Evolutionary conservation across 2,888 invertebrate species (phyloP).

Genomic region (Lasioglossum marginatum): DNA sequence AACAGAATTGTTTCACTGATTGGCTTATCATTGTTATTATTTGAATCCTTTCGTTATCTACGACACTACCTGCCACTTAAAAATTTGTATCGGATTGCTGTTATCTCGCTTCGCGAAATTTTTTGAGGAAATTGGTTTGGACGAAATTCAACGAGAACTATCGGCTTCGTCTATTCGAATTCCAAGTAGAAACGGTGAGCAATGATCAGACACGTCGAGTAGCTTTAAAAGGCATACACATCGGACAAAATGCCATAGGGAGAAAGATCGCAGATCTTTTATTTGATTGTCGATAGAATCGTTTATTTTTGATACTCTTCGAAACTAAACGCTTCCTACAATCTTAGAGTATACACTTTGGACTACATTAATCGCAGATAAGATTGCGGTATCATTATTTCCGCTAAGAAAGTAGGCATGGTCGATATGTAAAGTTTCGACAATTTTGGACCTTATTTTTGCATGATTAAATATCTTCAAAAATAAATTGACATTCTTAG

Average conservation of each 20-base stretch:
- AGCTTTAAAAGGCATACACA: background rate
- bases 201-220: background rate
- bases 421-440: background rate
- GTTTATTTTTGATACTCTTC: background rate
- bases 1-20: background rate
- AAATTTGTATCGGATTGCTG: background rate
- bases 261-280: background rate
- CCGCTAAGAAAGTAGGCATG: background rate
- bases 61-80: background rate
- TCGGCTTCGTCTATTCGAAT: background rate
- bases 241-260: background rate
- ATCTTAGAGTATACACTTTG: background rate
- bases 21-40: background rate
- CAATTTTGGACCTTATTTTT: background rate
- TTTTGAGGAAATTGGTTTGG: background rate
- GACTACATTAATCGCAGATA: background rate
- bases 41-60: background rate
- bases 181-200: background rate
- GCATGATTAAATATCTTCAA: background rate
- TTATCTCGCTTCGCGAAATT: background rate
- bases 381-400: background rate
- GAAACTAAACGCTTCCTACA: background rate
- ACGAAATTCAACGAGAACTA: too few relatives aligned
- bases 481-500: background rate
- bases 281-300: background rate